Evolutionary conservation across 2,888 invertebrate species (phyloP), one percentile per base, ranked within the genome.

Genomic region (Melikaiella ostensackeni): DNA sequence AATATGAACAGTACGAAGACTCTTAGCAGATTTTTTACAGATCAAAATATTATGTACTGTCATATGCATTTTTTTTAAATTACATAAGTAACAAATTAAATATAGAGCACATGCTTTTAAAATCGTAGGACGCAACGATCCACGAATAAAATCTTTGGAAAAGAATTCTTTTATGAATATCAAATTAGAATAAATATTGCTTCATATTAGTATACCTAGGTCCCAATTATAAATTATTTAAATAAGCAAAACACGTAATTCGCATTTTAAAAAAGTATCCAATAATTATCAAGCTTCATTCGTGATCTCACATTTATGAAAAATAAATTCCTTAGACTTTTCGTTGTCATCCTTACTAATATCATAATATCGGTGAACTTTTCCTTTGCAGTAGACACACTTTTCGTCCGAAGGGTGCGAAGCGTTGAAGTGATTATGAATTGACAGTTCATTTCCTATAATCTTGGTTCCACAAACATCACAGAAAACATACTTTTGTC

Each of bases 361-460:
- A 70, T 80, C 77, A 50, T 79, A 83, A 77, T 90, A 91, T 21
- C 75, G 70, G 76, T 88, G 90, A 16, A 89, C 88, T 81, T 89
- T 90, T 42, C 86, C 87, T 42, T 78, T 77, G 59, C 91, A 91
- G 50, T 91, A 89, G 35, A 70, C 21, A 70, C 91, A 91, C 24
- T 50, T 57, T 46, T 74, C 77, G 3, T 84, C 75, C 4, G 89
- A 84, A 33, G 81, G 77, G 79, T 91, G 91, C 11, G 79, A 79
- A 42, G 79, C 82, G 13, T 85, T 66, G 46, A 90, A 91, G 77
- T 91, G 91, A 61, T 84, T 86, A 8, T 82, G 75, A 74, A 91
- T 91, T n/a, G 82, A 84, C 46, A 70, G 24, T 38, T 81, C 64
- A 55, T 84, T 86, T 8, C 85, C 86, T 75, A 80, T 46, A 70